phyloP scores from a whole-genome alignment of 2,113 vertebrate genomes.

The Corythornis cristatus region DNA sequence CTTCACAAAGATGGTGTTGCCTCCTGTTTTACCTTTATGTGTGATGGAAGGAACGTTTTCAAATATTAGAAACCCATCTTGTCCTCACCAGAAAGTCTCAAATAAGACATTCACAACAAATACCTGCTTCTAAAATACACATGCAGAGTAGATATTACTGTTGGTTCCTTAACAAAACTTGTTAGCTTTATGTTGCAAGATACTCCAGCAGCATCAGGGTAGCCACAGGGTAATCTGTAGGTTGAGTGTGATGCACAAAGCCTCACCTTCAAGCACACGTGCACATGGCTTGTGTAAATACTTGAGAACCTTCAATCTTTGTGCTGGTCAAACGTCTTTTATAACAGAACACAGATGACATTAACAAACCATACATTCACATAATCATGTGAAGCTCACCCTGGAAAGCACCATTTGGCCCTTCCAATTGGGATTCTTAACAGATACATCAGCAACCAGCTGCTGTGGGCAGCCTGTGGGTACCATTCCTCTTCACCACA shows the following conservation, averaged over 20 bases:
- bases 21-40: not conserved
- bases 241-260: not conserved
- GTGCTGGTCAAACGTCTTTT: not conserved
- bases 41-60: not conserved
- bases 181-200: not conserved
- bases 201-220: not conserved
- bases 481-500: not conserved
- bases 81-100: not conserved
- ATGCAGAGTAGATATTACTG: not conserved
- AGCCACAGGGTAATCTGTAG: not conserved
- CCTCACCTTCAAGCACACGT: not conserved
- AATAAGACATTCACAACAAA: not conserved
- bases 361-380: not conserved
- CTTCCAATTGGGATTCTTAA: not conserved
- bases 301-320: not conserved
- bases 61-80: not conserved
- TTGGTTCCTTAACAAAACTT: not conserved
- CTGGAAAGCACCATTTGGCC: not conserved
- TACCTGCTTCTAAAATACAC: not conserved
- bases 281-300: not conserved
- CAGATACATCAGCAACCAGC: not conserved
- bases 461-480: not conserved
- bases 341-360: not conserved
- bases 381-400: rapidly evolving
- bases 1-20: not conserved